Percentiles rank a stretch among this genome's conserved stretches.
Evolutionary conservation across 35 echinoderm and acorn worm genomes (phyloP).

Genomic region (Patiria miniata): DNA sequence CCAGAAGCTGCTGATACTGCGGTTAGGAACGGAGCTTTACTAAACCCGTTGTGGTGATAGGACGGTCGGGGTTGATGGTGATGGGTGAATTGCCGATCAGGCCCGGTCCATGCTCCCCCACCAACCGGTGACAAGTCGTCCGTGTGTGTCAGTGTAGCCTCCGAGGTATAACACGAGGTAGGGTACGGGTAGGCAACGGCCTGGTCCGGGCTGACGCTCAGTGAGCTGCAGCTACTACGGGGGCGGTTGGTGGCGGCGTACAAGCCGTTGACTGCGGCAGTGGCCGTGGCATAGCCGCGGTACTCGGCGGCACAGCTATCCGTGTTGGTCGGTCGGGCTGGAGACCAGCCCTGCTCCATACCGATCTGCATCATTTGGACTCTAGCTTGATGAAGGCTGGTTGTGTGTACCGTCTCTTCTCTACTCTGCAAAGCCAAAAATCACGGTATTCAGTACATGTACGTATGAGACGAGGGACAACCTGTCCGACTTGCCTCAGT

Average conservation of each 20-base stretch:
- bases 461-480: too few relatives aligned
- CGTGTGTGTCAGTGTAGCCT: background rate
- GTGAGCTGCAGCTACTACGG: constrained; percentile 18
- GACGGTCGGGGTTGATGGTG: background rate
- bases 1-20: background rate
- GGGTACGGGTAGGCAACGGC: constrained; percentile 33
- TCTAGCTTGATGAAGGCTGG: background rate
- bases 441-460: too few relatives aligned
- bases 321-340: constrained; percentile 29
- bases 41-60: background rate
- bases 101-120: background rate
- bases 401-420: background rate
- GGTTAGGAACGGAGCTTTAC: background rate
- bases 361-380: constrained; percentile 28
- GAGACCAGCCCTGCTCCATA: constrained; percentile 46
- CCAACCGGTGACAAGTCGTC: constrained; percentile 30
- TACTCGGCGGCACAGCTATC: constrained; percentile 44
- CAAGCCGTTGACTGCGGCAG: constrained; percentile 34
- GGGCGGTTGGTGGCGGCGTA: constrained; percentile 19
- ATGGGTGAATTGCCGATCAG: background rate
- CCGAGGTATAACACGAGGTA: background rate
- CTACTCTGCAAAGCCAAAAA: too few relatives aligned
- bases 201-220: constrained; percentile 4
- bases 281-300: constrained; percentile 14
- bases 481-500: background rate